Evolutionary conservation across 2,113 vertebrate species (phyloP).

Genomic region (Petrocephalus zakoni): DNA sequence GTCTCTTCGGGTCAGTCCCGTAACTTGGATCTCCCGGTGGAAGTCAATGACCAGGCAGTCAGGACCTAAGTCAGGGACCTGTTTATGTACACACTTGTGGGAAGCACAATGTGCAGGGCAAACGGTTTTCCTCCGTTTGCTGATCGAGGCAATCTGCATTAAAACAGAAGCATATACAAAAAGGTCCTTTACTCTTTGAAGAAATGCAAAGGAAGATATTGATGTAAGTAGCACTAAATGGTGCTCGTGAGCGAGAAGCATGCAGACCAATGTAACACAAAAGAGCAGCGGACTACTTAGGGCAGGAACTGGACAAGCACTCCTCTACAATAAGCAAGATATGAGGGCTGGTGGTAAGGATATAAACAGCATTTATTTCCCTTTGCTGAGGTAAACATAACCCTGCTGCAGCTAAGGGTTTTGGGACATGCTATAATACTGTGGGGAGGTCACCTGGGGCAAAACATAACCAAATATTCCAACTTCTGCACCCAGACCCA

Average conservation of each 20-base stretch:
- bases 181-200: neutral
- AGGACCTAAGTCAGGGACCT: neutral
- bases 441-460: neutral
- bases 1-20: neutral
- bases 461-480: neutral
- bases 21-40: neutral
- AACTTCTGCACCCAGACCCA: neutral
- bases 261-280: neutral
- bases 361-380: neutral
- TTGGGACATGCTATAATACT: neutral
- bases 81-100: neutral
- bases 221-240: neutral
- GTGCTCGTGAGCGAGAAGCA: neutral
- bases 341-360: neutral
- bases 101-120: neutral
- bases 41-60: neutral
- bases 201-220: neutral
- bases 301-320: neutral
- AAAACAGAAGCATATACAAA: neutral
- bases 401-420: neutral
- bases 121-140: neutral
- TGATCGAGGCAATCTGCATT: neutral
- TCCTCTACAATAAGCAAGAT: neutral
- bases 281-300: neutral
- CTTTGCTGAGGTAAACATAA: neutral